Evolutionary conservation across 2,797 vertebrate species (phyloP).

Genomic region (Dallia pectoralis): DNA sequence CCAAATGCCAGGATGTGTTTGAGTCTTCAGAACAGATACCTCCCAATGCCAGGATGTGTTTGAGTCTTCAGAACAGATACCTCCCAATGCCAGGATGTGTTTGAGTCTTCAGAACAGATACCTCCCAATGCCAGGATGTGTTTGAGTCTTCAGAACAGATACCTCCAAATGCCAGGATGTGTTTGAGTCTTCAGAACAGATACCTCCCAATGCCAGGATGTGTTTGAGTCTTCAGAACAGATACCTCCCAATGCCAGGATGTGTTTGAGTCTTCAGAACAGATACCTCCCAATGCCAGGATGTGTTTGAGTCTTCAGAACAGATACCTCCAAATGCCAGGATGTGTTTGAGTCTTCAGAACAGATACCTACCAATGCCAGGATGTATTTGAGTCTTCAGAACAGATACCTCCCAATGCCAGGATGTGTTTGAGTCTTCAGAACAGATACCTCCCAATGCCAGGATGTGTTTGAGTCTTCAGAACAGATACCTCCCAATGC

Average conservation of each 20-base stretch:
- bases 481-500: constrained; percentile 50
- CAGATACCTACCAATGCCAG: constrained; percentile 43
- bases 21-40: constrained; percentile 57
- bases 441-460: constrained; percentile 48
- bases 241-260: constrained; percentile 39
- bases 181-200: constrained; percentile 56
- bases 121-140: constrained; percentile 36
- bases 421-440: constrained; percentile 50
- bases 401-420: constrained; percentile 48
- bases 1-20: constrained; percentile 33
- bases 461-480: constrained; percentile 48
- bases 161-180: constrained; percentile 33
- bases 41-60: constrained; percentile 36
- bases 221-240: constrained; percentile 56
- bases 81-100: constrained; percentile 35
- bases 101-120: constrained; percentile 57
- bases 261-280: constrained; percentile 56
- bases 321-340: constrained; percentile 38
- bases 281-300: constrained; percentile 41
- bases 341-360: constrained; percentile 54
- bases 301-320: constrained; percentile 55
- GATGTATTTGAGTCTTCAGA: constrained; percentile 51
- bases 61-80: constrained; percentile 57
- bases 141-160: constrained; percentile 57
- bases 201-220: constrained; percentile 39